Base-by-base conservation (phyloP, 2,113 vertebrate genomes). In the Archocentrus centrarchus region DNA sequence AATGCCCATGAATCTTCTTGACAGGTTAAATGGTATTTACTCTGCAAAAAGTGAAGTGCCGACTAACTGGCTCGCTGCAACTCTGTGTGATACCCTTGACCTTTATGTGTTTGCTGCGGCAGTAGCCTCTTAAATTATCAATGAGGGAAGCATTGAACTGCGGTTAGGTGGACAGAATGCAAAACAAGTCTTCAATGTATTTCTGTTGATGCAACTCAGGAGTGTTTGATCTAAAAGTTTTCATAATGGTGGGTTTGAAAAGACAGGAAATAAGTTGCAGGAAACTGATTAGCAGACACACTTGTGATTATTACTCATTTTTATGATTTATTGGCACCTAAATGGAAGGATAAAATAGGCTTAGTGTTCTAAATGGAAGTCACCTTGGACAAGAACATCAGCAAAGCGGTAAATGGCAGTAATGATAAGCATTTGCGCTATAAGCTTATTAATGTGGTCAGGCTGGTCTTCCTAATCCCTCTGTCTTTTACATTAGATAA, bases 21-120 rank as follows among this genome's bases (percentile, higher is more conserved):
- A 90, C 94, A 91, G 92, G 90, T 90, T 93, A 94, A 95, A 95
- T 91, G 94, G 92, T 95, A 93, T 95, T 95, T 95, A 92, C 92
- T 93, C 90, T 84, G 89, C 88, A 88, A 92, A 93, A 93, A 93
- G 89, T 90, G 86, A 91, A 93, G 92, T 86, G 89, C 83, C 32
- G 78, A 83, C 91, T 93, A 95, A 93, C 93, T 93, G 92, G 90
- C 90, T 93, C 5, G 87, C 89, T 91, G 91, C 86, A 88, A 90
- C 89, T 83, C 91, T 3, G 62, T 22, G 90, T 88, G 90, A 82
- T 90, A 87, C 89, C 92, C 90, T 93, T 92, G 93, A 93, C 93
- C 92, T 95, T 95, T 89, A 47, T 79, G 83, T 84, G 88, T 86
- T 92, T 83, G 87, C 81, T 53, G 66, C 76, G 5, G 83, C 82